These are phyloP conservation scores for Elgonia sp. DNA, from an alignment of 2,888 invertebrate species.

Conservation along the genomic window DNA sequence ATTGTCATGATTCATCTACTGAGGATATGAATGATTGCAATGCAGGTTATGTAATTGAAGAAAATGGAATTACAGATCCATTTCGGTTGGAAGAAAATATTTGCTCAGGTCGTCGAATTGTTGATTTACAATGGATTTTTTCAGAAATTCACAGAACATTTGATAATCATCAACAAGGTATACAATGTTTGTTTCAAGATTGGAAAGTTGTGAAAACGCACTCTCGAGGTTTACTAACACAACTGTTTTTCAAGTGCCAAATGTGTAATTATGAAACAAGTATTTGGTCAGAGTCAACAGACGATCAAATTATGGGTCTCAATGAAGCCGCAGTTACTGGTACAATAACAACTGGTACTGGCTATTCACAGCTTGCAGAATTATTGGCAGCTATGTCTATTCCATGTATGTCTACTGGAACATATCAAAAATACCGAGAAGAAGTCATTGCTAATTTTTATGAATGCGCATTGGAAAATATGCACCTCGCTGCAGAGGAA, in stretches of 20 bases:
- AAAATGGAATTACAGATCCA: too few species aligned
- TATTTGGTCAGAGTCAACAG: not conserved
- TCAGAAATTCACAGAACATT: conserved; percentile 36
- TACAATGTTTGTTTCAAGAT: conserved; percentile 27
- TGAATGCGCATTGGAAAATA: not conserved
- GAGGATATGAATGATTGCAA: too few species aligned
- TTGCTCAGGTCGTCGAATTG: conserved; percentile 8
- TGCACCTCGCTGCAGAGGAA: not conserved
- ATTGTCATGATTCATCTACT: too few species aligned
- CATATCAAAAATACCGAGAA: conserved; percentile 17
- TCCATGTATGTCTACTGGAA: not conserved
- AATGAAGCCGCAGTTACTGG: not conserved
- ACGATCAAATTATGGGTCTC: not conserved
- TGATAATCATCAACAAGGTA: conserved; percentile 22
- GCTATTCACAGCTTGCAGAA: not conserved
- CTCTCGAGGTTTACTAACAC: not conserved
- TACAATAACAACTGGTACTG: not conserved
- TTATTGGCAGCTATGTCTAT: not conserved
- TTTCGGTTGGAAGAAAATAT: not conserved
- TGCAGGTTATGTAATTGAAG: too few species aligned
- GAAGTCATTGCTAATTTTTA: not conserved
- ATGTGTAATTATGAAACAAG: too few species aligned
- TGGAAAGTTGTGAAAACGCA: conserved; percentile 26
- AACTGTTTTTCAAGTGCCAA: conserved; percentile 23
- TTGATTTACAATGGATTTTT: not conserved